phyloP scores from a whole-genome alignment of 1,140 invertebrate species.

The Tribolium castaneum region DNA sequence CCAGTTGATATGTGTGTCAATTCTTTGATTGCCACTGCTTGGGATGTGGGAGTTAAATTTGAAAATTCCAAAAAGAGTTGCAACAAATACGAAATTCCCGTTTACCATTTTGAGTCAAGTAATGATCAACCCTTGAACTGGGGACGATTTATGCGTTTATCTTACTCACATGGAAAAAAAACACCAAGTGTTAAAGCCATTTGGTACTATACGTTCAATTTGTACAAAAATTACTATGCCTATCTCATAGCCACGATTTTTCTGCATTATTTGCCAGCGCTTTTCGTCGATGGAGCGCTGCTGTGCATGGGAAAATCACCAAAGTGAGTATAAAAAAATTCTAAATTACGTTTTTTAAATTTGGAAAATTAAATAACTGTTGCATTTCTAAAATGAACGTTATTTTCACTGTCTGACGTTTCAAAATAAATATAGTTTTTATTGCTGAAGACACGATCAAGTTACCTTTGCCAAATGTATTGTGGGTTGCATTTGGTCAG shows the following conservation, averaged over 20 bases:
- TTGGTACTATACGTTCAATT: conserved; percentile 65
- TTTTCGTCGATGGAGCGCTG: conserved; percentile 68
- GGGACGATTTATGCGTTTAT: conserved; percentile 53
- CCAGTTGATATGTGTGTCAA: conserved; percentile 91
- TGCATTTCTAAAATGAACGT: too few species aligned
- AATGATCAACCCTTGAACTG: conserved; percentile 71
- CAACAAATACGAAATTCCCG: conserved; percentile 64
- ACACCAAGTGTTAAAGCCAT: conserved; percentile 54
- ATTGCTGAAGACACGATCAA: too few species aligned
- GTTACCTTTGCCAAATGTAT: too few species aligned
- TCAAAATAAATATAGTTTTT: too few species aligned
- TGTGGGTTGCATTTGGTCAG: too few species aligned
- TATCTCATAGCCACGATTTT: conserved; percentile 65
- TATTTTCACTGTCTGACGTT: too few species aligned
- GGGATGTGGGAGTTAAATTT: conserved; percentile 53
- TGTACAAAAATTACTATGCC: conserved; percentile 64
- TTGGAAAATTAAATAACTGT: too few species aligned
- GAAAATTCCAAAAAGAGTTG: conserved; percentile 19
- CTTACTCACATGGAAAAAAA: conserved; percentile 41
- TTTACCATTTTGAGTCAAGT: conserved; percentile 80
- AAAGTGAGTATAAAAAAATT: conserved; percentile 66
- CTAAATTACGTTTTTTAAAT: too few species aligned
- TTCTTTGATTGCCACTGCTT: conserved; percentile 79
- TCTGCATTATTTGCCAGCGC: conserved; percentile 71
- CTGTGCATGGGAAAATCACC: conserved; percentile 70